Percentiles rank a stretch among this genome's conserved stretches.
Conservation (phyloP, 2,113 vertebrate genomes). For the Isurus oxyrinchus region DNA sequence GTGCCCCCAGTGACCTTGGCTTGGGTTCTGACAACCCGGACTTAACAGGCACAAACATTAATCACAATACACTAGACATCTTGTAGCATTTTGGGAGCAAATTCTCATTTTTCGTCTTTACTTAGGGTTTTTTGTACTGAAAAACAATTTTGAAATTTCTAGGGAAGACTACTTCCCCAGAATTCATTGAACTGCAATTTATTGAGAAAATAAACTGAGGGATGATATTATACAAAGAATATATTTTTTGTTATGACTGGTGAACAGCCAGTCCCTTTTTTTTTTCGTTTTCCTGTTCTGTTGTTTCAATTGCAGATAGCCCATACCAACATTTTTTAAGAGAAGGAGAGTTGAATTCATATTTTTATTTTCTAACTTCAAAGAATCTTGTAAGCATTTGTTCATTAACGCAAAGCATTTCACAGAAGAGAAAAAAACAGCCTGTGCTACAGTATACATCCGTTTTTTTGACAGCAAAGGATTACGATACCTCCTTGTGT, state of each 20-base stretch:
- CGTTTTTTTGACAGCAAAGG: neutral
- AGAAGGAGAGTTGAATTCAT: slow-evolving; percentile 35
- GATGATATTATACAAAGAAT: slow-evolving; percentile 84
- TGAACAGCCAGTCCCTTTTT: slow-evolving; percentile 2
- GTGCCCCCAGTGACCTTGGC: slow-evolving; percentile 68
- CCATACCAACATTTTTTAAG: slow-evolving; percentile 32
- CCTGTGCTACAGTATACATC: slow-evolving; percentile 4
- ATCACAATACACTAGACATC: slow-evolving; percentile 90
- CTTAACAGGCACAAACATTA: slow-evolving; percentile 79
- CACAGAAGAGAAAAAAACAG: slow-evolving; percentile 19
- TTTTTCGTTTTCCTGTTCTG: slow-evolving; percentile 28
- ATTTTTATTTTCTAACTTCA: slow-evolving; percentile 38
- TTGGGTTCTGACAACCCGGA: slow-evolving; percentile 78
- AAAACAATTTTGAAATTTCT: slow-evolving; percentile 53
- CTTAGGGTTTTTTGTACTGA: slow-evolving; percentile 57
- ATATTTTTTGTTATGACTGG: slow-evolving; percentile 46
- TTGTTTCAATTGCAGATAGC: slow-evolving; percentile 26
- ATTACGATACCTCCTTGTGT: slow-evolving; percentile 32
- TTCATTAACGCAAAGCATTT: slow-evolving; percentile 35
- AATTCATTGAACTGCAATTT: slow-evolving; percentile 59
- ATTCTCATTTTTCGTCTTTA: slow-evolving; percentile 64
- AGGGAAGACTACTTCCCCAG: slow-evolving; percentile 46
- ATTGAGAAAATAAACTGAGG: slow-evolving; percentile 57
- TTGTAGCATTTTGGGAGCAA: slow-evolving; percentile 83
- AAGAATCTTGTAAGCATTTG: slow-evolving; percentile 34